A percentile compares a stretch with the other conserved stretches of the same genome.
These are phyloP conservation scores for Tolypeutes matacus DNA, from an alignment of 2,797 vertebrate genomes.

Conservation along the genomic window DNA sequence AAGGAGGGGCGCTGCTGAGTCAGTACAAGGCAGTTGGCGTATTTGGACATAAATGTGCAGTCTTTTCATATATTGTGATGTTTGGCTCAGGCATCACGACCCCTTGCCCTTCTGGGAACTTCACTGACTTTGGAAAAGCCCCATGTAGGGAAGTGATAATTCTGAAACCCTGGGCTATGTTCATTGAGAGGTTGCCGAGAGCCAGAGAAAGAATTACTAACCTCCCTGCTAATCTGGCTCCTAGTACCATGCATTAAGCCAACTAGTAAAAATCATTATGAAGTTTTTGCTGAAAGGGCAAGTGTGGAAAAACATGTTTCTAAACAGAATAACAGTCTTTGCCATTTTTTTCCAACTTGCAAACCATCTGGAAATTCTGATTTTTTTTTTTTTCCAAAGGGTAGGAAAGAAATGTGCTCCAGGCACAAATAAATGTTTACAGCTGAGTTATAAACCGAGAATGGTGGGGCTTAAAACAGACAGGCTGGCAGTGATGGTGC, in stretches of 20 bases:
- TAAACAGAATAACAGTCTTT: constrained; percentile 84
- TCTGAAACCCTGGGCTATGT: constrained; percentile 67
- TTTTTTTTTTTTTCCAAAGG: constrained; percentile 79
- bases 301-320: constrained; percentile 81
- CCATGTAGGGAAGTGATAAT: constrained; percentile 66
- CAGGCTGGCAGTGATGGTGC: constrained; percentile 79
- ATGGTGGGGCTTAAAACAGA: constrained; percentile 82
- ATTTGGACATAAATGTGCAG: not conserved
- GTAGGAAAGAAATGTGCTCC: constrained; percentile 82
- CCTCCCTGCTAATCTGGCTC: constrained; percentile 74
- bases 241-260: constrained; percentile 76
- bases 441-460: constrained; percentile 85
- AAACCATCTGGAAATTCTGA: constrained; percentile 82
- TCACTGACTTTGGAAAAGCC: constrained; percentile 64
- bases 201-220: constrained; percentile 78
- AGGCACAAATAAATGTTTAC: constrained; percentile 86
- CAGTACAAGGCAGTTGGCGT: not conserved
- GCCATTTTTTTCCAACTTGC: constrained; percentile 86
- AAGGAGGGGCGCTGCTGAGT: not conserved
- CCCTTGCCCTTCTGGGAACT: constrained; percentile 61
- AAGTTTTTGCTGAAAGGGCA: constrained; percentile 83
- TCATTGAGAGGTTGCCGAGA: constrained; percentile 65
- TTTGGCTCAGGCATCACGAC: constrained; percentile 47
- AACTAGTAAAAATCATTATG: constrained; percentile 80
- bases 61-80: not conserved